phyloP scores from a whole-genome alignment of 2,113 vertebrate species.

The Orientallactaga bullata region DNA sequence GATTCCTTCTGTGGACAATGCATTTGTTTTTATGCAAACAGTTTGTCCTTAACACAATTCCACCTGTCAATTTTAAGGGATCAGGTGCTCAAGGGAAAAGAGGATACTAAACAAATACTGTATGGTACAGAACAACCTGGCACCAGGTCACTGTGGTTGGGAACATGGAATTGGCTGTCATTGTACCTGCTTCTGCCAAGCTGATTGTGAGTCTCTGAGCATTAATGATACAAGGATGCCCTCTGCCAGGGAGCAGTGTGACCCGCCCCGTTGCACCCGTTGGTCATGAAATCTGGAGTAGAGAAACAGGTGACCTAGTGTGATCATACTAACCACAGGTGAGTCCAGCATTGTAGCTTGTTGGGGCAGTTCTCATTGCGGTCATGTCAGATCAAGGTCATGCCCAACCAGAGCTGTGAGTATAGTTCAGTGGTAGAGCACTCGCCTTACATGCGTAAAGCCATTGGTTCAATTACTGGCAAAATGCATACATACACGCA shows the following conservation, averaged over 20 bases:
- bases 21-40: constrained; percentile 48
- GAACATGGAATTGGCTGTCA: neutral
- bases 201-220: neutral
- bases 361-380: neutral
- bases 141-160: neutral
- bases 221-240: neutral
- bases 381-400: neutral
- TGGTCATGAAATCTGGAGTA: neutral
- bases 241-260: neutral
- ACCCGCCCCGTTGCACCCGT: neutral
- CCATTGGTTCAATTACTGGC: neutral
- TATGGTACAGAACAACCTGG: neutral
- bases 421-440: neutral
- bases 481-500: neutral
- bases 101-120: constrained; percentile 48
- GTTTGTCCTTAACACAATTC: constrained; percentile 48
- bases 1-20: neutral
- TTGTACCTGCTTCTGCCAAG: neutral
- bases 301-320: neutral
- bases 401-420: neutral
- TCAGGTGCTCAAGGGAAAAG: constrained; percentile 25
- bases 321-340: neutral
- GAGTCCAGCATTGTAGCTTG: neutral
- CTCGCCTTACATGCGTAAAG: neutral
- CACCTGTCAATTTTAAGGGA: constrained; percentile 38